A percentile compares a stretch with the other conserved stretches of the same genome.
phyloP scores from a whole-genome alignment of 2,888 invertebrate genomes.

The Sympetrum striolatum region DNA sequence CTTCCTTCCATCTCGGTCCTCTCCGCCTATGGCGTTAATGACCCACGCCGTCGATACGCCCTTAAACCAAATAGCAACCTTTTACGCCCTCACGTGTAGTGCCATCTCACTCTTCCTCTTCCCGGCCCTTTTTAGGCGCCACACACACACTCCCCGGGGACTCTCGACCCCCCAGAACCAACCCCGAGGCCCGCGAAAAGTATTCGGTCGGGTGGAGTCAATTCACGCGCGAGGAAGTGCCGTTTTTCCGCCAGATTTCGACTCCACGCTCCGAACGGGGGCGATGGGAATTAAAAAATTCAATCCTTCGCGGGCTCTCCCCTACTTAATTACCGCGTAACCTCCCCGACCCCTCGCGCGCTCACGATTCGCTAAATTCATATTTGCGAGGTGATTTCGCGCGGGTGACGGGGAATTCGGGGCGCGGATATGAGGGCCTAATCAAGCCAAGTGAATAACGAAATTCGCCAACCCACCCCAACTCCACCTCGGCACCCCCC shows the following conservation, averaged over 20 bases:
- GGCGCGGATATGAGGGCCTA: not conserved
- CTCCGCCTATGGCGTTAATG: not conserved
- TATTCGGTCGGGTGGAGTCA: not conserved
- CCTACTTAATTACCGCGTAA: not conserved
- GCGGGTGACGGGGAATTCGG: not conserved
- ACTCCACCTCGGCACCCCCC: not conserved
- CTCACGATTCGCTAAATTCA: not conserved
- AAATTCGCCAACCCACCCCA: not conserved
- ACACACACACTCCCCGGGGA: not conserved
- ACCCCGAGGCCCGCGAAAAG: not conserved
- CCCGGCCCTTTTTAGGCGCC: not conserved
- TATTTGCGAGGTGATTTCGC: not conserved
- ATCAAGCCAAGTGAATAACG: not conserved
- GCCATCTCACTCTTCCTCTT: not conserved
- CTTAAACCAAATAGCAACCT: constrained; percentile 5
- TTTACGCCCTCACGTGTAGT: not conserved
- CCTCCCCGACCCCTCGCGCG: not conserved
- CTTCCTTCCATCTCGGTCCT: not conserved
- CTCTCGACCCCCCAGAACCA: not conserved
- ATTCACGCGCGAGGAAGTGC: not conserved
- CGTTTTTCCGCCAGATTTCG: not conserved
- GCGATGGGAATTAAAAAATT: no score
- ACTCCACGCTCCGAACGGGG: not conserved
- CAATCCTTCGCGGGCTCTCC: not conserved
- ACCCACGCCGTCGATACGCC: constrained; percentile 23